A percentile compares a stretch with the other conserved stretches of the same genome.
phyloP scores from a whole-genome alignment of 1,140 invertebrate species.

The Trachelipus rathkii region DNA sequence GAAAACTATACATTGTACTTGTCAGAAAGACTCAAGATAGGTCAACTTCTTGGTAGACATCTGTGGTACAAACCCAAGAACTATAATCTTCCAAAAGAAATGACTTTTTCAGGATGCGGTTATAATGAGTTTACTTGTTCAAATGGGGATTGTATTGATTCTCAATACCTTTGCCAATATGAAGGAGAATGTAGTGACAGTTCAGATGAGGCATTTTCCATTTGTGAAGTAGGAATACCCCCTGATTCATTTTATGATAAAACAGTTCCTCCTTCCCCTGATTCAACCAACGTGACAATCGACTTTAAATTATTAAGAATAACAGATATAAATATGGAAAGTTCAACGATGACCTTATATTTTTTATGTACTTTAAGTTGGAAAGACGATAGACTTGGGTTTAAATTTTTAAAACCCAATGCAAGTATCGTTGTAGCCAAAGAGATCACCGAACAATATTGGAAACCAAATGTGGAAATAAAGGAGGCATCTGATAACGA shows the following conservation, averaged over 20 bases:
- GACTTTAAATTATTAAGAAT: neutral
- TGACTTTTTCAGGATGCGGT: neutral
- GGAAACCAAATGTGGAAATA: neutral
- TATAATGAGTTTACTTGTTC: neutral
- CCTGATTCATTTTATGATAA: neutral
- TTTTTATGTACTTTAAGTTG: neutral
- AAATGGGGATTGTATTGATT: neutral
- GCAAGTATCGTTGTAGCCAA: neutral
- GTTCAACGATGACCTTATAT: neutral
- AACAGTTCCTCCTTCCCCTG: neutral
- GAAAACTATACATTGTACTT: neutral
- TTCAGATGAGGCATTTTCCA: neutral
- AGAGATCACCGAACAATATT: neutral
- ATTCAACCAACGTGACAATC: neutral
- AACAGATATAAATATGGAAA: neutral
- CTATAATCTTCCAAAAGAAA: neutral
- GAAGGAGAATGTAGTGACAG: neutral
- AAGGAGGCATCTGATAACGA: neutral
- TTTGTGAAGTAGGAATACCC: neutral
- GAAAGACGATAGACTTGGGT: neutral
- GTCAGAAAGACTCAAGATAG: neutral
- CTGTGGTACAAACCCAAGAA: neutral
- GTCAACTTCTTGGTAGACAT: neutral
- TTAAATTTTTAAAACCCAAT: neutral
- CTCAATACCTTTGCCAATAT: neutral